Conservation (phyloP, 2,113 vertebrate species). For the Oceanodroma tethys region DNA sequence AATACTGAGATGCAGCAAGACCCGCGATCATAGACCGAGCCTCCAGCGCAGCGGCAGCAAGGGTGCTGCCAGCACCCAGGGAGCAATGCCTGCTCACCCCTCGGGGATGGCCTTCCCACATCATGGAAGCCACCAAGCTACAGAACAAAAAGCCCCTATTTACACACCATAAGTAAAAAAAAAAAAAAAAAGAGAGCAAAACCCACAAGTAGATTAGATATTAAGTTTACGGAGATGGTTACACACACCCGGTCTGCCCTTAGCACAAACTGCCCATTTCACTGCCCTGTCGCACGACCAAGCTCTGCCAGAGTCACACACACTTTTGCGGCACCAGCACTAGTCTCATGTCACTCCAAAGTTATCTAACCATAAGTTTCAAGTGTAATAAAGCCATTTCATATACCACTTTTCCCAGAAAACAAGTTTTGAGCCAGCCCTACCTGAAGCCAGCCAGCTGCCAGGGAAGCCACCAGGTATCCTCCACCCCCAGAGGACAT, state of each 20-base stretch:
- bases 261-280: background rate
- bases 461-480: background rate
- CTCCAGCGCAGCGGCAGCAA: background rate
- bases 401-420: background rate
- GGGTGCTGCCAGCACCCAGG: background rate
- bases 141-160: background rate
- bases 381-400: background rate
- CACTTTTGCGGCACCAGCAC: background rate
- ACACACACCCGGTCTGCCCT: background rate
- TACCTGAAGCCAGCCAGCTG: background rate
- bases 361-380: background rate
- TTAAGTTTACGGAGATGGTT: background rate
- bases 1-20: background rate
- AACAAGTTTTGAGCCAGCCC: background rate
- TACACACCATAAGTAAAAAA: background rate
- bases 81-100: background rate
- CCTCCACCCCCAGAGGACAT: background rate
- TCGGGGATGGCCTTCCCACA: fast-evolving
- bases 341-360: background rate
- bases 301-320: background rate
- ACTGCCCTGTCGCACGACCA: fast-evolving
- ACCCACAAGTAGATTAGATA: background rate
- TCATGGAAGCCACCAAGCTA: background rate
- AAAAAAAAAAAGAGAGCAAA: background rate
- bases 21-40: background rate